Conservation (phyloP, 2,797 vertebrate species). For the Benthosema pterotum region DNA sequence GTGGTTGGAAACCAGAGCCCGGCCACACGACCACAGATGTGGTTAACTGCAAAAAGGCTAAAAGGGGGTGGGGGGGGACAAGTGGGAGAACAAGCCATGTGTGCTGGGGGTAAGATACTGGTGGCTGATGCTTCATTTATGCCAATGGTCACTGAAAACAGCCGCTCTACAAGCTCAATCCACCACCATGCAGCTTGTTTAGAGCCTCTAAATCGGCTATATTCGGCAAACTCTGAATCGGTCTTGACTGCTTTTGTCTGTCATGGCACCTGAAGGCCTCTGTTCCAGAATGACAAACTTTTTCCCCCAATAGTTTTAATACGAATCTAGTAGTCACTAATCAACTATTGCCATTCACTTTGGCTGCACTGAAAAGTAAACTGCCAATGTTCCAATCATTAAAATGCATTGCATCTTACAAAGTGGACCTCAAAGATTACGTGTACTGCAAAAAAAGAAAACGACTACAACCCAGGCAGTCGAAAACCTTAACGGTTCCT, state of each 20-base stretch:
- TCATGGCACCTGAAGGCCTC: constrained; percentile 12
- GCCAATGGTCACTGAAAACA: too few relatives aligned
- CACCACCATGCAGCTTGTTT: too few relatives aligned
- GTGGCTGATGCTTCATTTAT: too few relatives aligned
- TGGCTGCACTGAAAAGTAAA: constrained; percentile 27
- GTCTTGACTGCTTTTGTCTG: constrained; percentile 28
- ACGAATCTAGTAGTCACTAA: constrained; percentile 15
- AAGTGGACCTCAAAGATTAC: constrained; percentile 44
- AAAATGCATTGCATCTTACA: constrained; percentile 43
- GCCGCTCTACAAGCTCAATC: too few relatives aligned
- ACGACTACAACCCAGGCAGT: constrained; percentile 63
- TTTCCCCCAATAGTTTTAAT: not conserved
- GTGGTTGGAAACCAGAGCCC: constrained; percentile 68
- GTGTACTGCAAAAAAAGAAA: constrained; percentile 74
- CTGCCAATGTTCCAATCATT: constrained; percentile 24
- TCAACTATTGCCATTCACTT: constrained; percentile 17
- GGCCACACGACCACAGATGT: constrained; percentile 62
- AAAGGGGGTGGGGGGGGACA: constrained; percentile 11
- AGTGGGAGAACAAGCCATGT: not conserved
- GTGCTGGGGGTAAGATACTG: constrained; percentile 19
- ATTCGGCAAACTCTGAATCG: too few relatives aligned
- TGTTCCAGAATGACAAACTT: constrained; percentile 11
- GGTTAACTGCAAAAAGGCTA: constrained; percentile 45
- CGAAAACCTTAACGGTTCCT: constrained; percentile 79
- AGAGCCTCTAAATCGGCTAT: too few relatives aligned